Base-by-base conservation (phyloP, 1,140 invertebrate species). In the Pseudomyrmex sp. region DNA sequence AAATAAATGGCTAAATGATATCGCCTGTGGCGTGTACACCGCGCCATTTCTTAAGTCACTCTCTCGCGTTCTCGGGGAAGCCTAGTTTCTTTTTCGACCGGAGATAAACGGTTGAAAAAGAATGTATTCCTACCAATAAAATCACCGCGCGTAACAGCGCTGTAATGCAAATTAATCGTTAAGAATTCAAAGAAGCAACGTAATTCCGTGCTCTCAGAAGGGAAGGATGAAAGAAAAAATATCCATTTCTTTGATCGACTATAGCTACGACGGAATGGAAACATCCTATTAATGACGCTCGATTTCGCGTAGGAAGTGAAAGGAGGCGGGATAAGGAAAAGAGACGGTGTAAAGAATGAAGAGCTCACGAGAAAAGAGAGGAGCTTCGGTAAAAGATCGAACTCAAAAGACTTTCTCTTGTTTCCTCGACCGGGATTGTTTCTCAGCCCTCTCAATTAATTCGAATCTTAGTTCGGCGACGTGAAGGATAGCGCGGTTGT, bases 391-490 rank as follows among this genome's bases (percentile, higher is more conserved):
- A 23, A 13, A 69, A 59, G 8, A 61, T 61, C 23, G 66, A 35
- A 35, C 23, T 77, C 50, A n/a, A 50, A 68, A 12, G n/a, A 35
- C 9, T 44, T 3, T 23, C 65, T 61, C 54, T 70, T 59, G 20
- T 59, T 52, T 63, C 15, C 7, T 63, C 13, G 15, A 23, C 23
- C 56, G 46, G 35, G 13, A 50, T 69, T 62, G 48, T 26, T 82
- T 82, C 69, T 59, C 26, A 35, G 76, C 50, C 74, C 52, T 56
- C 59, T 76, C 84, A 68, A 89, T 88, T 89, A 88, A 88, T 89
- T 89, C 35, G 65, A 70, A 52, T 88, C 79, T 83, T 72, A 79
- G 54, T 69, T 26, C 13, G 61, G 15, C 44, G 63, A 79, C 68
- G 46, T 88, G 59, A 85, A 85, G 65, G 61, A 88, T 88, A 72